Evolutionary conservation across 2,113 vertebrate species (phyloP).

Genomic region (Xyrauchen texanus): DNA sequence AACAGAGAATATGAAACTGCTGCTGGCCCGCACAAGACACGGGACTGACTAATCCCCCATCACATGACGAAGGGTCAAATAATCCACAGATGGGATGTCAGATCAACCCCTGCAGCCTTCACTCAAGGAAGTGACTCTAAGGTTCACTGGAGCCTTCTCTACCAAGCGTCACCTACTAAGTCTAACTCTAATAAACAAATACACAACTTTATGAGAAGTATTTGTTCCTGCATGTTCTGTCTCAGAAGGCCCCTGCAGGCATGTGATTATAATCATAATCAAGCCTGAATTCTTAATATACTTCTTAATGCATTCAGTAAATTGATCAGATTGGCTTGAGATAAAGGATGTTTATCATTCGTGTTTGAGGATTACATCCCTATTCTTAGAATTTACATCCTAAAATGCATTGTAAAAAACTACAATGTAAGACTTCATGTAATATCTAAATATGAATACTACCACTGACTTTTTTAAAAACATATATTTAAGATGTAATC

Average conservation of each 20-base stretch:
- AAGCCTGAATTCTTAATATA: background rate
- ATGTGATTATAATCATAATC: background rate
- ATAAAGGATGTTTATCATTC: too few relatives aligned
- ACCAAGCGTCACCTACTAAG: background rate
- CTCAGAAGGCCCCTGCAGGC: background rate
- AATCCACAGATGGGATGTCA: constrained; percentile 65
- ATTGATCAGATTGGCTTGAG: too few relatives aligned
- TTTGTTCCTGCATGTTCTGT: background rate
- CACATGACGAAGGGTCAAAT: constrained; percentile 76
- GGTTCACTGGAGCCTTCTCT: background rate
- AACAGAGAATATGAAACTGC: constrained; percentile 63
- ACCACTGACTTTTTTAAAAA: too few relatives aligned
- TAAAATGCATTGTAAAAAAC: too few relatives aligned
- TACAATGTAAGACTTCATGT: too few relatives aligned
- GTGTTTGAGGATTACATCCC: too few relatives aligned
- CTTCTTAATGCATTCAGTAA: too few relatives aligned
- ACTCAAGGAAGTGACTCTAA: constrained; percentile 24
- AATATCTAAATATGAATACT: too few relatives aligned
- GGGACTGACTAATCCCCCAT: constrained; percentile 72
- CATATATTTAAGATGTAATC: background rate
- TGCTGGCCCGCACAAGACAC: constrained; percentile 68
- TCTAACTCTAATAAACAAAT: background rate
- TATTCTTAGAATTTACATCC: too few relatives aligned
- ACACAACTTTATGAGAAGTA: background rate
- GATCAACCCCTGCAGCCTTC: constrained; percentile 47